Conservation (phyloP, 1,140 invertebrate genomes). For the Drosophila hydei region DNA sequence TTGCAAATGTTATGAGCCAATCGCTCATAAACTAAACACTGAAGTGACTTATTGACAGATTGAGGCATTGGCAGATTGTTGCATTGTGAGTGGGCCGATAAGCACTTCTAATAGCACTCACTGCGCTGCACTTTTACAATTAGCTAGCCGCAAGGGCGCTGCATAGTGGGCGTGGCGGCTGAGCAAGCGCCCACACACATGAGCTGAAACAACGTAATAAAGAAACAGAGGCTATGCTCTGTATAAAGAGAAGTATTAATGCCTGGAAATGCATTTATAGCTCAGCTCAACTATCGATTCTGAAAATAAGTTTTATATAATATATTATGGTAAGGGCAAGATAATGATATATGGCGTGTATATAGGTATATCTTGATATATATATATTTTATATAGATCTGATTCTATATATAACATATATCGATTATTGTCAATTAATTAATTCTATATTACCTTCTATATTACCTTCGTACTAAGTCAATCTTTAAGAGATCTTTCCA, state of each 20-base stretch:
- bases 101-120: background rate
- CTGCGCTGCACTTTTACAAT: conserved; percentile 2
- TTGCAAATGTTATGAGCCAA: conserved; percentile 50
- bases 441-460: too few species aligned
- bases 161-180: background rate
- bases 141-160: background rate
- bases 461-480: too few species aligned
- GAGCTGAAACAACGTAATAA: background rate
- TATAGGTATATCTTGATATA: background rate
- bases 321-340: background rate
- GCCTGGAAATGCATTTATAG: background rate
- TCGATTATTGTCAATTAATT: too few species aligned
- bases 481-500: too few species aligned
- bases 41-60: conserved; percentile 27
- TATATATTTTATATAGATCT: background rate
- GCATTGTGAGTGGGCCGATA: conserved; percentile 5
- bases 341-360: too few species aligned
- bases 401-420: background rate
- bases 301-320: background rate
- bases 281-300: background rate
- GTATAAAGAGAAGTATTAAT: too few species aligned
- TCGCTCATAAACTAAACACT: conserved; percentile 48
- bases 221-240: background rate
- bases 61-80: conserved; percentile 16
- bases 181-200: background rate